Percentiles rank a stretch among this genome's conserved stretches.
Evolutionary conservation across 1,140 invertebrate species (phyloP).

Genomic region (Sipha flava): DNA sequence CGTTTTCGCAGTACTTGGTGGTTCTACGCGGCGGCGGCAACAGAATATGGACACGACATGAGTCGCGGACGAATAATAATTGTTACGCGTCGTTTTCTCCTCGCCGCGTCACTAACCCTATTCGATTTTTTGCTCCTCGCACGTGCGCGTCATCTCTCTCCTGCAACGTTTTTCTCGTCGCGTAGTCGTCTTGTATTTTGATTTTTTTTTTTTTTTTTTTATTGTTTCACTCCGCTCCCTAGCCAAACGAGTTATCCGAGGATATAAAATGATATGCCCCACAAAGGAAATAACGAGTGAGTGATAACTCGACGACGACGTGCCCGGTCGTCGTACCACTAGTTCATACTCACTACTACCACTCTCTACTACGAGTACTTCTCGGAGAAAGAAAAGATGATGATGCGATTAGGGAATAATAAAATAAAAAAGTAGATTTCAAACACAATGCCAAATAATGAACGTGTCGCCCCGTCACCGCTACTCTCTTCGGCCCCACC

Average conservation of each 20-base stretch:
- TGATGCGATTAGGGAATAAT: background rate
- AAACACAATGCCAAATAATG: conserved; percentile 1
- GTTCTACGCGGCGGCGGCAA: no score
- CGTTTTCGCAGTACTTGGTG: background rate
- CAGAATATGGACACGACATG: background rate
- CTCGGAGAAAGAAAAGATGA: background rate
- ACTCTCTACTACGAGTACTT: no score
- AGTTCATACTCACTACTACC: no score
- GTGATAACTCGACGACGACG: no score
- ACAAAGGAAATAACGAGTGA: background rate
- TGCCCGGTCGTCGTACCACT: no score
- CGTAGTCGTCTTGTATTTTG: no score
- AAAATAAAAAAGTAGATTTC: background rate
- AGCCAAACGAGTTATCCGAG: background rate
- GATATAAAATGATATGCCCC: background rate
- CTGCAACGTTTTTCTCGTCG: no score
- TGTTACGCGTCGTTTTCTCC: background rate
- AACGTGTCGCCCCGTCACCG: background rate
- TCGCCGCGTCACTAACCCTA: no score
- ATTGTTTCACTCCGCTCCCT: background rate
- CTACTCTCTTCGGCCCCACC: background rate
- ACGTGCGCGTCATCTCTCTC: background rate
- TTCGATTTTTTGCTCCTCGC: background rate
- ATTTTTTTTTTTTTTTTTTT: no score
- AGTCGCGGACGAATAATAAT: background rate